A percentile compares a stretch with the other conserved stretches of the same genome.
Conservation (phyloP, 2,113 vertebrate genomes). For the Ardeotis arabs region DNA sequence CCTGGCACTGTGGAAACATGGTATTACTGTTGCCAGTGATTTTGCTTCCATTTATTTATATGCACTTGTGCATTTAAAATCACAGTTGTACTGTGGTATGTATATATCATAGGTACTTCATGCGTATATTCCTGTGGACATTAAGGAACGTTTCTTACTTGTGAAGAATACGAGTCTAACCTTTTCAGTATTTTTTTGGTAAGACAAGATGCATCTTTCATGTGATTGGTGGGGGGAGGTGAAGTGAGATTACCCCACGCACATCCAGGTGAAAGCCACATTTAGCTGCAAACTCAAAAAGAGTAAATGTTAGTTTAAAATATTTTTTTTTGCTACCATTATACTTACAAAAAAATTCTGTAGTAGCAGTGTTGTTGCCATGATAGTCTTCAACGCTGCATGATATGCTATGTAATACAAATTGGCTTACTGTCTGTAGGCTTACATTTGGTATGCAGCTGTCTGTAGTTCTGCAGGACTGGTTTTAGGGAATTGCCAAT, state of each 20-base stretch:
- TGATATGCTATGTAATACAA: background rate
- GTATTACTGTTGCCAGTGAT: background rate
- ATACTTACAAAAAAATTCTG: background rate
- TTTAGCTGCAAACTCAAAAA: background rate
- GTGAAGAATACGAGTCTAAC: background rate
- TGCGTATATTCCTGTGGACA: background rate
- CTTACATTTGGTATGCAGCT: background rate
- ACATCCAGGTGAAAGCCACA: background rate
- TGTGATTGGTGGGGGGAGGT: background rate
- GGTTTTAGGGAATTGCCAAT: background rate
- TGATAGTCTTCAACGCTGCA: background rate
- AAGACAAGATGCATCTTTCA: background rate
- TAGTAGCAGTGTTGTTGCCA: background rate
- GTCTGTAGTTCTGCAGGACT: background rate
- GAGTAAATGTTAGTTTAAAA: background rate
- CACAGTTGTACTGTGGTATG: background rate
- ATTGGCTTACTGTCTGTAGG: background rate
- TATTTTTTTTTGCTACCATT: accelerated
- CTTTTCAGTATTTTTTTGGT: background rate
- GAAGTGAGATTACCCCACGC: background rate
- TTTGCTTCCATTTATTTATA: background rate
- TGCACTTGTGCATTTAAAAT: background rate
- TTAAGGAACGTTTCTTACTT: background rate
- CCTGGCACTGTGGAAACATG: background rate
- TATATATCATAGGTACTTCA: background rate